Evolutionary conservation across 1,140 invertebrate species (phyloP).

Genomic region (Cryptotermes secundus): DNA sequence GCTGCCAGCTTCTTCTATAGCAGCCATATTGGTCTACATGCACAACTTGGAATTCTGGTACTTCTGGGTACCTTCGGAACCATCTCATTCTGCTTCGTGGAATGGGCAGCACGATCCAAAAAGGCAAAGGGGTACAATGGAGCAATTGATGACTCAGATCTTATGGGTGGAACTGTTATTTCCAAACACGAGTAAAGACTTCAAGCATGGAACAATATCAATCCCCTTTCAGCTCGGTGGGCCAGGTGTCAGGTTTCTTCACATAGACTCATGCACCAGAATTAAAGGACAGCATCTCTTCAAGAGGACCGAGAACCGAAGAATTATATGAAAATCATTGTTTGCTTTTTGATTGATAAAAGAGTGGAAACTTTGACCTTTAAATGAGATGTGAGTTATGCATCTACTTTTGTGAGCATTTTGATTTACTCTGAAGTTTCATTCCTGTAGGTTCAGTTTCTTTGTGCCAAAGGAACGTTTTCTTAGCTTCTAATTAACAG

Average conservation of each 20-base stretch:
- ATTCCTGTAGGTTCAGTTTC: no score
- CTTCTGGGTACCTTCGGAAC: conserved; percentile 74
- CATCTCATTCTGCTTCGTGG: conserved; percentile 76
- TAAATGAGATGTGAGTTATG: no score
- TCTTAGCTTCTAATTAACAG: no score
- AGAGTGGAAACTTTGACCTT: no score
- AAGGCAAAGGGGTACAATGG: background rate
- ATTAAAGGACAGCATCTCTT: background rate
- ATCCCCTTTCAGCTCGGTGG: no score
- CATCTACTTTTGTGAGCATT: no score
- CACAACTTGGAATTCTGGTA: conserved; percentile 78
- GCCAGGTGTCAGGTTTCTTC: background rate
- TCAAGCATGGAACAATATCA: background rate
- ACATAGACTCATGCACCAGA: background rate
- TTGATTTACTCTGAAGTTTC: no score
- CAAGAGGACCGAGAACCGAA: no score
- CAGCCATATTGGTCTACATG: conserved; percentile 67
- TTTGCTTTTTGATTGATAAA: no score
- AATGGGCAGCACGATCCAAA: conserved; percentile 53
- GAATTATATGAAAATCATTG: no score
- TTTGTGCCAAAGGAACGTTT: no score
- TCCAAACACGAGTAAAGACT: background rate
- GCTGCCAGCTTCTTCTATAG: conserved; percentile 90
- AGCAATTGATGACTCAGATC: conserved; percentile 2
- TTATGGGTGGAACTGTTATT: background rate